Base-by-base conservation (phyloP, 2,113 vertebrate genomes). In the Suricata suricatta region DNA sequence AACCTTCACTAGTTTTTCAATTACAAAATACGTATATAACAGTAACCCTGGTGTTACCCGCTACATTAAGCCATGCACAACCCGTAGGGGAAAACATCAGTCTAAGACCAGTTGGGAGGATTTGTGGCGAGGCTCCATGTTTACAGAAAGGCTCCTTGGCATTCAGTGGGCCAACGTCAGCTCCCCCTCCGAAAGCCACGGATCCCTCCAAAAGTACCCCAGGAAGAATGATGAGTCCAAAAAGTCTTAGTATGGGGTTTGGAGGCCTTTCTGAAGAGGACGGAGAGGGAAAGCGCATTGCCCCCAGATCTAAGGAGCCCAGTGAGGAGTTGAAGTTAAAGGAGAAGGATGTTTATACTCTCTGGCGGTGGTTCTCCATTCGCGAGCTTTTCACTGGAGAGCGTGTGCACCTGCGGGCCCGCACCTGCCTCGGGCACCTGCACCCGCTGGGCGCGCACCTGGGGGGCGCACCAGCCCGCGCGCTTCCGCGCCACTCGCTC, bases 311-410 rank as follows among this genome's bases (percentile, higher is more conserved):
- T 57, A 27, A 11, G 38, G 52, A 47, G 66, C 71, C 25, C 31
- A 5, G 60, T 41, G 41, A 71, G 50, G 44, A 81, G 64, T 16
- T 52, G 31, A 15, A 85, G 19, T 81, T 52, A 17, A 25, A 23
- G 16, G 27, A 60, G 13, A 38, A 1, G 10, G 21, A 12, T 76
- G 23, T 77, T 74, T 47, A 21, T 41, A 41, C 41, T 5, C 13
- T 33, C 4, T 0, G 1, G 77, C 9, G 5, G 19, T 10, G 10
- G 19, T 19, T 47, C 25, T 12, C 29, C 7, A 3, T 1, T 4
- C 38, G 25, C 8, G 14, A 3, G 25, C 27, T 38, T 66, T 47
- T 33, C 38, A 14, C 25, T 35, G 9, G 14, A 0, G 7, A 54
- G n/a, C 1, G 14, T 6, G 41, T 41, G 41, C 41, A 41, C 41